Evolutionary conservation across 2,888 invertebrate species (phyloP), one percentile per base, ranked within the genome.

Genomic region (Trisateles emortualis): DNA sequence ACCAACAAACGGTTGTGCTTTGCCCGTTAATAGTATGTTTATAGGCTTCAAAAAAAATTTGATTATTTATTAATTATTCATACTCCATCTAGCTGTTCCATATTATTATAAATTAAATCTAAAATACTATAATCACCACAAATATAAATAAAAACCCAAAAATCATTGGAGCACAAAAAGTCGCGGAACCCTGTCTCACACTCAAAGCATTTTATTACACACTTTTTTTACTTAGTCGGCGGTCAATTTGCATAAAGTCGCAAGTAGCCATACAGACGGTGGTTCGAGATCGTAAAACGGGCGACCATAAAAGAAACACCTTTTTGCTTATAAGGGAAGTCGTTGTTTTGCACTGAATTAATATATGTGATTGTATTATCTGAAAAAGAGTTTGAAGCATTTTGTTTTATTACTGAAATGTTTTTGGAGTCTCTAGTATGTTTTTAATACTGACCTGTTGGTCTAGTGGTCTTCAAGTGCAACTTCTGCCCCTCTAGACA

Each of bases 251-350:
- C 87, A 86, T 88, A 84, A 87, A 86, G 81, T 83, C 81, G 72
- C 83, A 88, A 88, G 90, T 88, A 89, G 89, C 89, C 53, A 74
- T 74, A 67, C 71, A 72, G 77, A 62, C 68, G 74, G 71, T 68
- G 77, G 75, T 77, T 71, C 74, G 72, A 76, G 72, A 72, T 84
- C 87, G 84, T 90, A 88, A 90, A 88, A 78, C 76, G 73, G 70
- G 53, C 72, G 79, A 64, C 88, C 87, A 81, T 89, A 89, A 90
- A 89, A 86, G 79, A 77, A 85, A 86, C 87, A 86, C 86, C 85
- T 86, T 86, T 86, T 83, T 79, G 79, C 79, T 76, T 79, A 79
- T 81, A 78, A 76, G 73, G 60, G 58, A 59, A 63, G 64, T 62
- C 62, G 74, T 78, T 75, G 72, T 78, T 77, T 79, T 74, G 66